These are phyloP conservation scores for Heliconius ethilla DNA, from an alignment of 2,888 invertebrate genomes.

Conservation along the genomic window DNA sequence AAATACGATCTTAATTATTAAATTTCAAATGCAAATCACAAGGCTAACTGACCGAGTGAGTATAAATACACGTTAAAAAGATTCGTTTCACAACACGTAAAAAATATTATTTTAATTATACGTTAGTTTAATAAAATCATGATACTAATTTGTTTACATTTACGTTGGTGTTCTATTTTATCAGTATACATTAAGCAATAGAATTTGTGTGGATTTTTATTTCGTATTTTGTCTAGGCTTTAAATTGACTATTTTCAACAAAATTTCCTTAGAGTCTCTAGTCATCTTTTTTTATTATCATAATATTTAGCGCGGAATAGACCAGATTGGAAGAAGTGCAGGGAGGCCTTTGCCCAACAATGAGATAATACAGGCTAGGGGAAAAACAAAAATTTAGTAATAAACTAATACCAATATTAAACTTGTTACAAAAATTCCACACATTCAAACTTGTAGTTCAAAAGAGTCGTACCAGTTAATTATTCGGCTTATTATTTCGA, in stretches of 20 bases:
- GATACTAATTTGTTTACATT: constrained; percentile 10
- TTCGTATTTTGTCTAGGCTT: too few species aligned
- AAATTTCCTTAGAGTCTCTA: too few species aligned
- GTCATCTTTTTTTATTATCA: neutral
- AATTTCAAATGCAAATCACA: constrained; percentile 25
- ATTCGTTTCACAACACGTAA: constrained; percentile 11
- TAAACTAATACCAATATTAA: neutral
- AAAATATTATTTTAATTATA: constrained; percentile 9
- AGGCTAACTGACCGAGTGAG: constrained; percentile 2
- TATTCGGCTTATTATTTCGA: constrained; percentile 48
- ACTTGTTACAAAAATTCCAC: neutral
- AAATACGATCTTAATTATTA: constrained; percentile 22
- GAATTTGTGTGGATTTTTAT: neutral
- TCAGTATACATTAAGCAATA: neutral
- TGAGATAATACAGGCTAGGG: too few species aligned
- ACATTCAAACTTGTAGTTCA: constrained; percentile 12
- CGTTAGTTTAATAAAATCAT: constrained; percentile 11
- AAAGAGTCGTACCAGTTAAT: constrained; percentile 33
- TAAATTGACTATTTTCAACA: too few species aligned
- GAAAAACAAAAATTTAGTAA: neutral
- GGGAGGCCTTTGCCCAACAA: too few species aligned
- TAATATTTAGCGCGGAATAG: neutral
- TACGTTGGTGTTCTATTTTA: neutral
- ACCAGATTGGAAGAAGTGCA: too few species aligned
- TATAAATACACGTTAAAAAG: constrained; percentile 9